These are phyloP conservation scores for Andrena camellia DNA, from an alignment of 2,888 invertebrate genomes.

Conservation along the genomic window DNA sequence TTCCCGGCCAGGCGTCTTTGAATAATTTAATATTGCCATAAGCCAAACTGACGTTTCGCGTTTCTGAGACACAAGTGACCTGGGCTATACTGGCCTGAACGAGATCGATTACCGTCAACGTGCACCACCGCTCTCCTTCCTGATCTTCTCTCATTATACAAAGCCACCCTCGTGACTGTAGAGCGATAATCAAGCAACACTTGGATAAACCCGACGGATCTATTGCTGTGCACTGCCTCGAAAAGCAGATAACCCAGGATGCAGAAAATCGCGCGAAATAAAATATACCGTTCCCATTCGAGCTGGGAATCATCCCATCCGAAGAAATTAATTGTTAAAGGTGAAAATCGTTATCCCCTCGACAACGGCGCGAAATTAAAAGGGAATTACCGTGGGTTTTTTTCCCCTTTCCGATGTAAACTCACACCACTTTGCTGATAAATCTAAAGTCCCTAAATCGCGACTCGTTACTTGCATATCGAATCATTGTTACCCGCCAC, in stretches of 20 bases:
- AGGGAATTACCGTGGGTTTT: not conserved
- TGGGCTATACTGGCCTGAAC: not conserved
- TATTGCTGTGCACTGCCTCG: slow-evolving; percentile 47
- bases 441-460: not conserved
- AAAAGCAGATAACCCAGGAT: slow-evolving; percentile 58
- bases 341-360: slow-evolving; percentile 5
- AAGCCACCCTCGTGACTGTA: slow-evolving; percentile 27
- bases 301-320: not conserved
- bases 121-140: not conserved
- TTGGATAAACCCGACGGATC: slow-evolving; percentile 49
- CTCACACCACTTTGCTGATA: not conserved
- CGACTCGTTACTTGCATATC: not conserved
- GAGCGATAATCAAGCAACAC: slow-evolving; percentile 60
- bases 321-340: slow-evolving; percentile 21
- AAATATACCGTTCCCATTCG: slow-evolving; percentile 10
- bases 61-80: not conserved
- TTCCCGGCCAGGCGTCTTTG: not conserved
- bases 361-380: not conserved
- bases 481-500: slow-evolving; percentile 31
- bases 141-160: slow-evolving; percentile 37
- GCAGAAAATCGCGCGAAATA: slow-evolving; percentile 39
- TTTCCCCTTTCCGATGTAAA: not conserved
- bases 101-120: slow-evolving; percentile 36
- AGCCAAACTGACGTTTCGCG: not conserved
- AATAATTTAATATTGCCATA: slow-evolving; percentile 14